phyloP scores from a whole-genome alignment of 2,797 vertebrate species.

The Podargus strigoides region DNA sequence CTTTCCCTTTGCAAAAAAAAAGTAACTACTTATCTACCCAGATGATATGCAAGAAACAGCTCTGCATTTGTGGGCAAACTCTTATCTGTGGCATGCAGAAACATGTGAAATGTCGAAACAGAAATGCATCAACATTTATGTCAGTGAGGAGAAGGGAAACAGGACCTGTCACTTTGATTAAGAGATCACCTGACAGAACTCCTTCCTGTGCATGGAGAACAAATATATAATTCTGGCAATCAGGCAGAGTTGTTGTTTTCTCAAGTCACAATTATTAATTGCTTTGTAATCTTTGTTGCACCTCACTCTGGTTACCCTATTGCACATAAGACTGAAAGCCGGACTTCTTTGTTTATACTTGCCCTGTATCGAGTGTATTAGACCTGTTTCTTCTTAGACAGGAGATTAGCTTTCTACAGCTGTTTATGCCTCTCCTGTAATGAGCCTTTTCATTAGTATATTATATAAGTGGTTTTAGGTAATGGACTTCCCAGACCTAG shows the following conservation, averaged over 20 bases:
- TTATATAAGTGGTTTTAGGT: not conserved
- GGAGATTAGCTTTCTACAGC: not conserved
- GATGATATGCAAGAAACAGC: not conserved
- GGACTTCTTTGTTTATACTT: conserved; percentile 8
- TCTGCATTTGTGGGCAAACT: conserved; percentile 1
- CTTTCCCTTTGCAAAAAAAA: not conserved
- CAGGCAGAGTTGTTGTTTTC: not conserved
- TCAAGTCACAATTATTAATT: conserved; percentile 48
- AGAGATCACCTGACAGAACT: conserved; percentile 38
- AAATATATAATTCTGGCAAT: not conserved
- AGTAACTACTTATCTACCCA: conserved; percentile 6
- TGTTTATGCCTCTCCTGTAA: not conserved
- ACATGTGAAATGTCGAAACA: conserved; percentile 32
- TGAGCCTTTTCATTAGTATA: not conserved
- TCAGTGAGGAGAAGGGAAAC: conserved; percentile 7
- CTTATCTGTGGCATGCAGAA: conserved; percentile 54
- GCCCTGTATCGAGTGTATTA: not conserved
- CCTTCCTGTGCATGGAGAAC: not conserved
- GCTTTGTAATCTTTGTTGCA: not conserved
- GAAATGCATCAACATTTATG: conserved; percentile 45
- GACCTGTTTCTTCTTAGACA: not conserved
- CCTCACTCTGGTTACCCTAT: not conserved
- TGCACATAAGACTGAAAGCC: not conserved
- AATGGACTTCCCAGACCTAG: not conserved
- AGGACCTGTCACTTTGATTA: conserved; percentile 12